Percentiles rank a stretch among this genome's conserved stretches.
phyloP scores from a whole-genome alignment of 2,797 vertebrate species.

The Crypturellus tataupa region DNA sequence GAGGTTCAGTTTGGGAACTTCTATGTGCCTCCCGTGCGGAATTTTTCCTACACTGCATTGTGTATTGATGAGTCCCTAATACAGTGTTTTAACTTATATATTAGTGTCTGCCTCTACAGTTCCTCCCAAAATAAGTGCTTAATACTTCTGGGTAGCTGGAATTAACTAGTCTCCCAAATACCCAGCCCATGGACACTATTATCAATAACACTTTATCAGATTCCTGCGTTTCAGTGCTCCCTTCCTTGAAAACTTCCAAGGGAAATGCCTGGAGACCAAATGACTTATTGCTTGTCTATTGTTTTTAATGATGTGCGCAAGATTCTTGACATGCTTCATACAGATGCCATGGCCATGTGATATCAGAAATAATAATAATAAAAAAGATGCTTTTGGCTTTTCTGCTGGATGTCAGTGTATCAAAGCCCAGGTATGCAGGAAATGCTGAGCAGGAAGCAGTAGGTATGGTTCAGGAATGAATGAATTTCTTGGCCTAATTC shows the following conservation, averaged over 20 bases:
- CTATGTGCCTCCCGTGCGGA: neutral
- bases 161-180: neutral
- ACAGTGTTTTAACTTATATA: neutral
- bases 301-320: neutral
- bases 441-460: neutral
- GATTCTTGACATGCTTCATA: neutral
- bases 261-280: neutral
- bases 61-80: neutral
- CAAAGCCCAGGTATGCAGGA: neutral
- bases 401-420: neutral
- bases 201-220: neutral
- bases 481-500: neutral
- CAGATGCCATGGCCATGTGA: neutral
- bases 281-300: neutral
- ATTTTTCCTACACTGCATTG: accelerated
- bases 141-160: neutral
- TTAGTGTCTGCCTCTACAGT: neutral
- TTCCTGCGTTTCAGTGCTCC: neutral
- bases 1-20: neutral
- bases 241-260: neutral
- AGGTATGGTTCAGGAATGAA: neutral
- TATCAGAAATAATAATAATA: neutral
- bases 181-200: neutral
- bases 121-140: neutral
- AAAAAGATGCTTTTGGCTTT: neutral